Conservation (phyloP, 1,140 invertebrate genomes). For the Tetragonula clypearis region DNA sequence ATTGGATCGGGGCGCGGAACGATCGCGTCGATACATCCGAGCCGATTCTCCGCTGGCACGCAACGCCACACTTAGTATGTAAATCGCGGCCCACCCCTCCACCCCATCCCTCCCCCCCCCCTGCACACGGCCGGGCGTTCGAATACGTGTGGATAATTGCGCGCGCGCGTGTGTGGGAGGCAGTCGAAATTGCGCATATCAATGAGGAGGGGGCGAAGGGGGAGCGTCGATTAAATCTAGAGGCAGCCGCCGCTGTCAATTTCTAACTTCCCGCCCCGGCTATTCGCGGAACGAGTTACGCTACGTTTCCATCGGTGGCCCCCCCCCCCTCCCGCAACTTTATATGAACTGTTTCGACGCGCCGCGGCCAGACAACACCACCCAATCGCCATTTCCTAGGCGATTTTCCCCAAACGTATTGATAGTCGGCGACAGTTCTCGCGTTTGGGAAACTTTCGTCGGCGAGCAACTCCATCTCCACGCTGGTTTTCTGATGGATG, state of each 20-base stretch:
- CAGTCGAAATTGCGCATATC: conserved; percentile 69
- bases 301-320: background rate
- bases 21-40: conserved; percentile 62
- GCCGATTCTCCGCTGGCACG: conserved; percentile 61
- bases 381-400: conserved; percentile 1
- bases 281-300: conserved; percentile 39
- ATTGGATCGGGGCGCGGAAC: conserved; percentile 41
- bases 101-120: too few relatives aligned
- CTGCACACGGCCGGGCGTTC: background rate
- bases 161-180: conserved; percentile 57
- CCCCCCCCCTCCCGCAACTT: conserved; percentile 9
- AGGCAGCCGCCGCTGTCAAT: conserved; percentile 53
- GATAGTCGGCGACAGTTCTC: conserved; percentile 8
- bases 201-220: conserved; percentile 49
- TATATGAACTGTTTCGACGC: conserved; percentile 25
- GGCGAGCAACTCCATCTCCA: background rate
- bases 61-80: conserved; percentile 68
- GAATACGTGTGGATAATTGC: conserved; percentile 63
- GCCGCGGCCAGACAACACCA: background rate
- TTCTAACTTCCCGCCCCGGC: conserved; percentile 42
- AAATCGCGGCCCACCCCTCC: conserved; percentile 44
- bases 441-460: background rate
- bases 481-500: background rate
- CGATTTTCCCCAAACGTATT: background rate
- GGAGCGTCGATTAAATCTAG: conserved; percentile 59